Evolutionary conservation across 2,888 invertebrate species (phyloP), one percentile per base, ranked within the genome.

Genomic region (Leptothorax acervorum): DNA sequence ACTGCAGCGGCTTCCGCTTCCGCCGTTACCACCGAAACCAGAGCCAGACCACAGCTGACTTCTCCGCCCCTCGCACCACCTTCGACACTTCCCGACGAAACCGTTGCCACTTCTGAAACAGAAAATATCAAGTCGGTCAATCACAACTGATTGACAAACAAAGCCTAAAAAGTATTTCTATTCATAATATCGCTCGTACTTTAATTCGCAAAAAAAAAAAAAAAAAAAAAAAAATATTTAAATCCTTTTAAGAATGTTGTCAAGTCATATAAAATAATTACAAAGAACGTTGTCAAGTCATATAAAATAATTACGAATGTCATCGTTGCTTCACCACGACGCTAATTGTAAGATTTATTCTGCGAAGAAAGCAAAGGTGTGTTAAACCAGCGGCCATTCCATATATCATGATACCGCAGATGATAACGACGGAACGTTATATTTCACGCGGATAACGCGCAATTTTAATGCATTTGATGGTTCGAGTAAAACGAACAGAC

Each of bases 41-140:
- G 87, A 89, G 89, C 92, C 94, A 90, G 91, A 88, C 90, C 92
- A 91, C 90, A 89, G 88, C 91, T 88, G 92, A 92, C 88, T 88
- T 91, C 89, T 83, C 93, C 92, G 88, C 91, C 92, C 91, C 92
- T 87, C 92, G 92, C 92, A 92, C 93, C 94, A 94, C 92, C 91
- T 92, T 92, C 90, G 92, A 91, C 89, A 90, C 87, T 91, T 91
- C 86, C 89, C 89, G 89, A 86, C 92, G 92, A 92, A 91, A 92
- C 91, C 93, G 92, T 92, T 92, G 93, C 94, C 93, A 93, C 92
- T 91, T 91, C 94, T 94, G 91, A 6, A 92, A 90, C 45, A 71
- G 84, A 45, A 39, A 35, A 57, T 55, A 86, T 57, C 55, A 76
- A 35, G 68, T 66, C 42, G 23, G 45, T 60, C 8, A 60, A 1